These are phyloP conservation scores for Empis stercorea DNA, from an alignment of 2,888 invertebrate genomes.

Conservation along the genomic window DNA sequence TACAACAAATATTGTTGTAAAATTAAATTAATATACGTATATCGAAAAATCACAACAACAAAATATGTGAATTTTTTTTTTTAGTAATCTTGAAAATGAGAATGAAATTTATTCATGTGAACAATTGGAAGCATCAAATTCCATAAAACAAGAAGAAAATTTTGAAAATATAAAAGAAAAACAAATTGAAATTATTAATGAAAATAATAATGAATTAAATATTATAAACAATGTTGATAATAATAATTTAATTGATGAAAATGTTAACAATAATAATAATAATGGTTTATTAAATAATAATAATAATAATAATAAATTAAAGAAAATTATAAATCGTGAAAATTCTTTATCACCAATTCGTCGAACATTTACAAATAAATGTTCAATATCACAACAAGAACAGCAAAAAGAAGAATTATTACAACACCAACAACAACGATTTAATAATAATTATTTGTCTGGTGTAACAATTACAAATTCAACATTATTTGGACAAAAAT, in stretches of 20 bases:
- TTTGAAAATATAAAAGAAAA: slow-evolving; percentile 6
- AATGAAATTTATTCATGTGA: slow-evolving; percentile 37
- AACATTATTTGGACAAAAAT: slow-evolving; percentile 4
- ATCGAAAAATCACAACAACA: too few relatives aligned
- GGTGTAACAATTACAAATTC: not conserved
- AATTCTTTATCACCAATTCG: slow-evolving; percentile 15
- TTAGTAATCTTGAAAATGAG: slow-evolving; percentile 37
- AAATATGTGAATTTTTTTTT: slow-evolving; percentile 15
- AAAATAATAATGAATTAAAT: not conserved
- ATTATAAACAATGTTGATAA: not conserved
- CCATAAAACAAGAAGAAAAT: slow-evolving; percentile 3
- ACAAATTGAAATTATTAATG: not conserved
- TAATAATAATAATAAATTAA: slow-evolving; percentile 5
- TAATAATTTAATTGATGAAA: not conserved
- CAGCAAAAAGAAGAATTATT: slow-evolving; percentile 12
- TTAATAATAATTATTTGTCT: not conserved
- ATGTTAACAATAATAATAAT: not conserved
- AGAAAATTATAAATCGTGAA: slow-evolving; percentile 9
- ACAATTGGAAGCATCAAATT: slow-evolving; percentile 31
- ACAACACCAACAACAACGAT: not conserved
- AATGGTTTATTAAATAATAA: not conserved
- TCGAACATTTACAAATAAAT: slow-evolving; percentile 15
- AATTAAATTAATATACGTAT: too few relatives aligned
- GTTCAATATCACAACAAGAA: slow-evolving; percentile 14
- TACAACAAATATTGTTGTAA: too few relatives aligned